These are phyloP conservation scores for Mesembrinibis cayennensis DNA, from an alignment of 2,113 vertebrate genomes.

Conservation along the genomic window DNA sequence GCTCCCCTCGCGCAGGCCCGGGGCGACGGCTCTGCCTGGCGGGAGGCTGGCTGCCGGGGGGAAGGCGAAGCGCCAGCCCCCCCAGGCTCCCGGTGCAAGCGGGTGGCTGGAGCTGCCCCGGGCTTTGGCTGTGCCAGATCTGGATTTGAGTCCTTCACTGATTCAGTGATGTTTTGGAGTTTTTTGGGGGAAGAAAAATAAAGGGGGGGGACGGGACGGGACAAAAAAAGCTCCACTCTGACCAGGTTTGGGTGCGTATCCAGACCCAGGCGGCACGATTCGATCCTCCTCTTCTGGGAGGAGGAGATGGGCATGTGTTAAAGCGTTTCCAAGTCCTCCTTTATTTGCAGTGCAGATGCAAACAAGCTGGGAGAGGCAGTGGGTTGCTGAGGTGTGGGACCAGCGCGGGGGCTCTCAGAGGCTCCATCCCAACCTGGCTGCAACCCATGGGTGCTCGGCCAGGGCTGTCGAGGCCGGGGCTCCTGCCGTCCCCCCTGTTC, in stretches of 20 bases:
- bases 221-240: not conserved
- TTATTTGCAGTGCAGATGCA: accelerated
- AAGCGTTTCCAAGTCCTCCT: not conserved
- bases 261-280: not conserved
- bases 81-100: accelerated
- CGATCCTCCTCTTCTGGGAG: too few species aligned
- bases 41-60: not conserved
- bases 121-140: not conserved
- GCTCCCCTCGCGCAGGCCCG: accelerated
- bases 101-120: not conserved
- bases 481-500: not conserved
- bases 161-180: not conserved
- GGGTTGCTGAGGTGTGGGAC: not conserved
- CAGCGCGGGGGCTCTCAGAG: too few species aligned
- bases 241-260: accelerated
- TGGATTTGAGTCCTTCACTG: accelerated
- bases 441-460: not conserved
- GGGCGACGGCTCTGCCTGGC: not conserved
- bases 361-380: not conserved
- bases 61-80: not conserved
- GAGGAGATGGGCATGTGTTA: not conserved
- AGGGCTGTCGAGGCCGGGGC: not conserved
- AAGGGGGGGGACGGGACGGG: too few species aligned
- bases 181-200: too few species aligned
- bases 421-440: not conserved